Base-by-base conservation (phyloP, 2,797 vertebrate genomes). In the Neosilurus mollespiculum region DNA sequence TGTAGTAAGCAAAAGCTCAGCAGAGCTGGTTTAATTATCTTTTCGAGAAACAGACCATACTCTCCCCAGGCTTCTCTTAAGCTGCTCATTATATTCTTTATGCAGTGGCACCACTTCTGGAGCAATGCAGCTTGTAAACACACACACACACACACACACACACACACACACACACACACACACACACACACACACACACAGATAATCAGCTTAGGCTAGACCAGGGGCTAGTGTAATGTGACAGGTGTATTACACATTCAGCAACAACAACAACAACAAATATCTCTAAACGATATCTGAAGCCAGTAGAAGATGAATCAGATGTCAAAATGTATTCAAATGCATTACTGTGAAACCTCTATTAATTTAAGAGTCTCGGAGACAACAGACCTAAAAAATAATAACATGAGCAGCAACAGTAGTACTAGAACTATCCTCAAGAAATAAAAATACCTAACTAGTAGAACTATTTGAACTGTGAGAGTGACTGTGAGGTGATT, bases 31-130 rank as follows among this genome's bases (percentile, higher is more conserved):
- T 84, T 83, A 79, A 84, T 83, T 80, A 73, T 81, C 78, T 83
- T 81, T 49, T 85, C 86, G 71, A 78, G 54, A 67, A 83, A 65
- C 84, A 85, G 61, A 75, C 80, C 73, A 49, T 70, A 61, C n/a
- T 79, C 80, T 51, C 84, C 83, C 81, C 76, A 75, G 87, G 81
- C 85, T 85, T 76, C 78, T 65, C 59, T 85, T 87, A 88, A 87
- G 85, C 82, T 86, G 83, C 85, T 87, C 83, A 82, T 85, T 84
- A 86, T 86, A 85, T 86, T 81, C 83, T 80, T 82, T 83, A 87
- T 84, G 82, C 85, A 79, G 77, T 85, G 69, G 79, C 84, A 86
- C 82, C 84, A 86, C 81, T 86, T 78, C 78, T 79, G 82, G 58
- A 83, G 80, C 78, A 75, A 69, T 84, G 49, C 78, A 73, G 85